phyloP scores from a whole-genome alignment of 2,888 invertebrate genomes.

The Resseliella maxima region DNA sequence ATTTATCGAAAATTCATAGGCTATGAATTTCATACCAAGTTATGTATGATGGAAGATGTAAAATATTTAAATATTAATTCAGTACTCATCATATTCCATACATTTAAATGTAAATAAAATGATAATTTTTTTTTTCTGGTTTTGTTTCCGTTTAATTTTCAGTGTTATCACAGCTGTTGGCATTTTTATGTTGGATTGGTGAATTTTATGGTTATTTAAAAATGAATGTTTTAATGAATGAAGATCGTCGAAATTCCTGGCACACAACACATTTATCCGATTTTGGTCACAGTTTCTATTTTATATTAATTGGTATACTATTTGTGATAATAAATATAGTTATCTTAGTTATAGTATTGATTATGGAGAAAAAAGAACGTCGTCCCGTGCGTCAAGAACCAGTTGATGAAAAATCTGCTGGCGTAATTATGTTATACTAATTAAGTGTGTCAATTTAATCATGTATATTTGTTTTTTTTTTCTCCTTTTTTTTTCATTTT shows the following conservation, averaged over 20 bases:
- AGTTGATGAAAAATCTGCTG: conserved; percentile 65
- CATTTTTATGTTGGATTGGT: conserved; percentile 83
- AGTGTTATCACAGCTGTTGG: conserved; percentile 81
- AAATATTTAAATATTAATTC: too few relatives aligned
- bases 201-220: conserved; percentile 85
- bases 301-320: conserved; percentile 65
- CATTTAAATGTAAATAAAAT: too few relatives aligned
- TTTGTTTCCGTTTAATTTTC: conserved; percentile 59
- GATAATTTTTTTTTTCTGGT: too few relatives aligned
- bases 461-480: conserved; percentile 1
- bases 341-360: conserved; percentile 63
- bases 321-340: conserved; percentile 65
- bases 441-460: background rate
- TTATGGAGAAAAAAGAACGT: conserved; percentile 63
- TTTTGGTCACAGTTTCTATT: conserved; percentile 87
- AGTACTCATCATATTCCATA: too few relatives aligned
- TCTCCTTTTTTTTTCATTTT: background rate
- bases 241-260: conserved; percentile 85
- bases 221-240: conserved; percentile 83
- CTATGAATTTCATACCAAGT: too few relatives aligned
- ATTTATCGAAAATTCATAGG: background rate
- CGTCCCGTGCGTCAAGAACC: conserved; percentile 64
- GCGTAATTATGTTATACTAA: conserved; percentile 67
- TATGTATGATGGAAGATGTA: too few relatives aligned
- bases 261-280: conserved; percentile 83